phyloP scores from a whole-genome alignment of 2,797 vertebrate species.

The Dallia pectoralis region DNA sequence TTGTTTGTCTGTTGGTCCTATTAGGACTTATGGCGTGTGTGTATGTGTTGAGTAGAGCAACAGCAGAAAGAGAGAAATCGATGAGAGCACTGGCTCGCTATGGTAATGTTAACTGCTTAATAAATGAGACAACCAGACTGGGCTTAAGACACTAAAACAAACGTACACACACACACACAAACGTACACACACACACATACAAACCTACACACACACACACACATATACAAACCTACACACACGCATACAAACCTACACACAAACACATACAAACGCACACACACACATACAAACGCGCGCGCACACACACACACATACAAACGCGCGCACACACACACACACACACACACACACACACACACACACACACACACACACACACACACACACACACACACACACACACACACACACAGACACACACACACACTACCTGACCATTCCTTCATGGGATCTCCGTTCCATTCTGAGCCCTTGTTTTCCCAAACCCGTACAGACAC shows the following conservation, averaged over 20 bases:
- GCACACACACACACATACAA: too few relatives aligned
- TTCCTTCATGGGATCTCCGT: slow-evolving; percentile 1
- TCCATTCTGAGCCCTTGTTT: neutral
- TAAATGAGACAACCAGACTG: slow-evolving; percentile 2
- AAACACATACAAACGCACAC: slow-evolving; percentile 1
- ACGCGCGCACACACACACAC: neutral
- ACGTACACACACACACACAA: slow-evolving; percentile 2
- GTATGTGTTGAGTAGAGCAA: neutral
- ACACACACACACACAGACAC: slow-evolving; percentile 17
- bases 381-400: slow-evolving; percentile 18
- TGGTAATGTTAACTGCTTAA: slow-evolving; percentile 8
- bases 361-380: too few relatives aligned
- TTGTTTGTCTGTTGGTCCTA: neutral
- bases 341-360: slow-evolving; percentile 5
- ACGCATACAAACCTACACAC: too few relatives aligned
- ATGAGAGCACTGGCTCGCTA: neutral
- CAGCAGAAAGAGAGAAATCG: slow-evolving; percentile 6
- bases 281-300: neutral
- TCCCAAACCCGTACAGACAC: slow-evolving; percentile 4
- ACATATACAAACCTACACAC: too few relatives aligned
- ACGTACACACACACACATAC: neutral
- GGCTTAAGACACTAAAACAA: neutral
- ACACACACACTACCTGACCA: neutral
- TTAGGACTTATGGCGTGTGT: neutral
- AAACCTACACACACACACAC: too few relatives aligned